Base-by-base conservation (phyloP, 2,113 vertebrate genomes). In the Urocitellus parryii region DNA sequence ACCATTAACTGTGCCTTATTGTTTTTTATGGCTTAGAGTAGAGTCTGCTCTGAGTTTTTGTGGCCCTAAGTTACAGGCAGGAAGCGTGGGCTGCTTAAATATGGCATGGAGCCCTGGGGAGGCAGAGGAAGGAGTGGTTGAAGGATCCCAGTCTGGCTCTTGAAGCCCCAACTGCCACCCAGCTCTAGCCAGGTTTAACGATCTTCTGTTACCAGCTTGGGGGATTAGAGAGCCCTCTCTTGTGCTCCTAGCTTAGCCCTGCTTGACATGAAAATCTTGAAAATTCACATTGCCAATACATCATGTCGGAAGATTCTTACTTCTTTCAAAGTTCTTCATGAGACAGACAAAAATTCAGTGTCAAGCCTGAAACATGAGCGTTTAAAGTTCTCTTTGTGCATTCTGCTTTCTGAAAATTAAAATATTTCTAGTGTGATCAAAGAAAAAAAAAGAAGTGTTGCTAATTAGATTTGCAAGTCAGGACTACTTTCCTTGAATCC, bases 321-420 rank as follows among this genome's bases (percentile, higher is more conserved):
- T 13, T 92, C 98, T n/a, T 32, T 16, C 80, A 99, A 98, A 79
- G 99, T 97, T 98, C 99, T 98, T 96, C 98, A 99, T 16, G 61
- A 95, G 81, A 99, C 92, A 34, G 96, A 97, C 29, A 99, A 80
- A 51, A 99, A 98, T 10, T 97, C 90, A 27, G 97, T 97, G 88
- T 99, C 99, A 97, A 99, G 99, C 78, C 81, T 98, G 29, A 99
- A 97, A 65, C 99, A 99, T 99, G 99, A 99, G 77, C 97, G 98
- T 8, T 63, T 93, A 92, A 92, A 99, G 97, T 48, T 99, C 99
- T 22, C 97, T 95, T 98, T 99, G 99, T 17, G 98, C 98, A 0
- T 97, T 98, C 17, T 97, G 12, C 89, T 99, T 98, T 93, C 99
- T 99, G 91, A 94, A 97, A 98, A 95, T 58, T 16, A 73, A 95